Evolutionary conservation across 2,113 vertebrate genomes (phyloP).

Genomic region (Neodontobutis hainanensis): DNA sequence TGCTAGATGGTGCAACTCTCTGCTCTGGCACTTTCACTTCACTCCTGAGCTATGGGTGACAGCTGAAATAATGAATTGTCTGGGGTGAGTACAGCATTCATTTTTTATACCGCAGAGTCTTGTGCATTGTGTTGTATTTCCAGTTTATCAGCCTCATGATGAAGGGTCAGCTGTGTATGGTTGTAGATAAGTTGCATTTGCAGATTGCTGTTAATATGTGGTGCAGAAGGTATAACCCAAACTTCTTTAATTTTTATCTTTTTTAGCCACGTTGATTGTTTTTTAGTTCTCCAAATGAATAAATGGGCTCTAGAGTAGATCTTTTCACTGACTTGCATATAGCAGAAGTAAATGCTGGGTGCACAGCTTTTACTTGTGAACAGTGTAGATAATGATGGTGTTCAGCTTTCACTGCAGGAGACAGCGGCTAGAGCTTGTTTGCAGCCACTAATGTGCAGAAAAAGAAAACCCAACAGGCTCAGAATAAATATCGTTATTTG

Average conservation of each 20-base stretch:
- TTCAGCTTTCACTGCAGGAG: slow-evolving; percentile 33
- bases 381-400: slow-evolving; percentile 39
- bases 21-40: slow-evolving; percentile 16
- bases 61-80: slow-evolving; percentile 83
- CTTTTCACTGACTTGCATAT: not conserved
- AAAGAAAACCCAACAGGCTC: not conserved
- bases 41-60: slow-evolving; percentile 58
- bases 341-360: not conserved
- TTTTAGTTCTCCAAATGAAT: not conserved
- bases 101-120: not conserved
- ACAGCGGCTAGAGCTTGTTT: slow-evolving; percentile 7
- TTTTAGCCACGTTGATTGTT: too few species aligned
- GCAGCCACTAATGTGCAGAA: not conserved
- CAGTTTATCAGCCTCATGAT: not conserved
- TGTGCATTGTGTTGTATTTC: not conserved
- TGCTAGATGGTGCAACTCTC: slow-evolving; percentile 17
- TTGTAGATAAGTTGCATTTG: not conserved
- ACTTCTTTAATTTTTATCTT: too few species aligned
- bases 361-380: slow-evolving; percentile 10
- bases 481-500: not conserved
- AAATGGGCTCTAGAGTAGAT: not conserved
- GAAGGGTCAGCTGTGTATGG: not conserved
- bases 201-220: not conserved
- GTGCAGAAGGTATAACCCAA: too few species aligned
- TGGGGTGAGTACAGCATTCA: slow-evolving; percentile 82